Percentiles rank a stretch among this genome's conserved stretches.
These are phyloP conservation scores for Drosophila quadrilineata DNA, from an alignment of 1,140 invertebrate genomes.

Conservation along the genomic window DNA sequence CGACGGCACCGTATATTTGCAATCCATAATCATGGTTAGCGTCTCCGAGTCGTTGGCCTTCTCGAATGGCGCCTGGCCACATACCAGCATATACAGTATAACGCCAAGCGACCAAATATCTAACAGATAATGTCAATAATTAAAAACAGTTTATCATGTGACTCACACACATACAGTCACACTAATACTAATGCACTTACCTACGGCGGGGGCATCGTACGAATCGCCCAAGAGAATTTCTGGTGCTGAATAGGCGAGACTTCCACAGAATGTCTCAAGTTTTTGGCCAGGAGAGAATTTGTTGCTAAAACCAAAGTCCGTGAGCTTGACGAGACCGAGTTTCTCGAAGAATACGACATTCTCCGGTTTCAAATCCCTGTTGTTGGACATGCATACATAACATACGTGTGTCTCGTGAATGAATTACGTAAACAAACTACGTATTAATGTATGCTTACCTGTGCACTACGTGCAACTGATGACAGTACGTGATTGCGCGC, in stretches of 20 bases:
- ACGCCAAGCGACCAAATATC: conserved; percentile 99
- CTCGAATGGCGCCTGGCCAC: conserved; percentile 98
- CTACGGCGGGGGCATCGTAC: conserved; percentile 96
- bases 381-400: too few relatives aligned
- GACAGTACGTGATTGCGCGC: conserved; percentile 98
- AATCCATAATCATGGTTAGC: conserved; percentile 99
- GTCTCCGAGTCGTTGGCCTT: conserved; percentile 99
- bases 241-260: conserved; percentile 98
- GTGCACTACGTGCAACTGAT: conserved; percentile 94
- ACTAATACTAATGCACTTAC: conserved; percentile 82
- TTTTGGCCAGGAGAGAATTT: conserved; percentile 98
- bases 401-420: conserved; percentile 84
- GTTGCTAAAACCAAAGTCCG: conserved; percentile 99
- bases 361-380: conserved; percentile 98
- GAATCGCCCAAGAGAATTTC: conserved; percentile 98
- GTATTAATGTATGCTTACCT: conserved; percentile 84
- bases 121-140: conserved; percentile 54
- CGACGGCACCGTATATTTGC: conserved; percentile 96
- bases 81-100: conserved; percentile 99
- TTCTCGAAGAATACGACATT: conserved; percentile 99
- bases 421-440: conserved; percentile 48
- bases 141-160: conserved; percentile 17
- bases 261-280: conserved; percentile 99
- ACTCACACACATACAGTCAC: conserved; percentile 2
- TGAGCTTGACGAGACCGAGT: conserved; percentile 97